phyloP scores from a whole-genome alignment of 2,888 invertebrate species.

The Aethes cnicana region DNA sequence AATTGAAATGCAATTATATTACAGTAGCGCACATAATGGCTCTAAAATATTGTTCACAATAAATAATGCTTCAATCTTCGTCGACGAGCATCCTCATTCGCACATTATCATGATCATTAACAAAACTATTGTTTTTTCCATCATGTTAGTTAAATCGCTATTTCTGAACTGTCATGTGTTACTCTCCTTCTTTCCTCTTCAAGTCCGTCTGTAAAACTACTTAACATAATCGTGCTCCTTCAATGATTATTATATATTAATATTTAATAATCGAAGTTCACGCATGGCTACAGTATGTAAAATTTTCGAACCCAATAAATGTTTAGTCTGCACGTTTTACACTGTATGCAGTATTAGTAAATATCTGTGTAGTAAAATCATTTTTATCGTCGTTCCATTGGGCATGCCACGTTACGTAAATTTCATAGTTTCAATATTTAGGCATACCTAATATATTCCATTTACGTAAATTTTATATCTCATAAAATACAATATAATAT shows the following conservation, averaged over 20 bases:
- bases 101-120: constrained; percentile 66
- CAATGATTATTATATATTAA: too few relatives aligned
- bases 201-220: constrained; percentile 48
- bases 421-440: constrained; percentile 48
- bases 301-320: constrained; percentile 66
- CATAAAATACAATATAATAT: constrained; percentile 8
- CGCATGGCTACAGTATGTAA: constrained; percentile 77
- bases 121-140: constrained; percentile 54
- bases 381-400: constrained; percentile 59
- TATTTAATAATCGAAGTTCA: constrained; percentile 47
- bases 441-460: constrained; percentile 38
- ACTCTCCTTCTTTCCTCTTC: constrained; percentile 59
- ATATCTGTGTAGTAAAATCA: constrained; percentile 66
- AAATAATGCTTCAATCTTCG: constrained; percentile 57
- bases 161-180: constrained; percentile 55
- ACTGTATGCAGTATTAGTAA: constrained; percentile 58
- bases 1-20: constrained; percentile 28
- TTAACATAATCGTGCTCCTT: constrained; percentile 51
- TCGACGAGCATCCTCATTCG: constrained; percentile 62
- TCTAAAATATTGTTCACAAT: constrained; percentile 53
- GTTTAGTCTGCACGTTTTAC: constrained; percentile 81
- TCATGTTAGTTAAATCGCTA: constrained; percentile 52
- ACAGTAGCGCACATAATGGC: constrained; percentile 70
- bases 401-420: constrained; percentile 64
- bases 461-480: neutral